Evolutionary conservation across 2,888 invertebrate species (phyloP).

Genomic region (Rhodophaea formosa): DNA sequence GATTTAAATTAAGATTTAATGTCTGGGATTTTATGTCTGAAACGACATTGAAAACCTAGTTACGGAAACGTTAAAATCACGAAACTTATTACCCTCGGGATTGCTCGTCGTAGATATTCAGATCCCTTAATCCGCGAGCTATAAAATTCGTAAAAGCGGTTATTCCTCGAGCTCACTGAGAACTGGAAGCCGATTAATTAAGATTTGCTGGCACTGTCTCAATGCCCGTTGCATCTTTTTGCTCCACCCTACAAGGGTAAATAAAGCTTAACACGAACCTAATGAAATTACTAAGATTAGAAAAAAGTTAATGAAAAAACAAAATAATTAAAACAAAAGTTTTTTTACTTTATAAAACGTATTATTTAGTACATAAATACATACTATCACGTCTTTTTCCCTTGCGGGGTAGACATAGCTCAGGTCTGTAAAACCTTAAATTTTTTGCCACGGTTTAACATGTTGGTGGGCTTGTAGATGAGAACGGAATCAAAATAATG

Average conservation of each 20-base stretch:
- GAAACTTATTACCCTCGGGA: slow-evolving; percentile 12
- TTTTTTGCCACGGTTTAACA: too few relatives aligned
- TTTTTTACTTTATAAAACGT: too few relatives aligned
- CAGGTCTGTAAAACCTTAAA: too few relatives aligned
- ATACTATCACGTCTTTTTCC: too few relatives aligned
- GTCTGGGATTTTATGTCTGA: neutral
- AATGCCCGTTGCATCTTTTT: neutral
- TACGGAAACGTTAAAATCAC: slow-evolving; percentile 13
- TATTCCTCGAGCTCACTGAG: slow-evolving; percentile 35
- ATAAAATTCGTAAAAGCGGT: slow-evolving; percentile 34
- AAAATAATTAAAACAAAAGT: too few relatives aligned
- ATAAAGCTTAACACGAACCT: too few relatives aligned
- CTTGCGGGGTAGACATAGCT: too few relatives aligned
- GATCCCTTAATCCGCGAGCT: slow-evolving; percentile 37
- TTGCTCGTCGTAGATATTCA: slow-evolving; percentile 29
- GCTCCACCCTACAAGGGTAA: neutral
- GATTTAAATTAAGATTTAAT: slow-evolving; percentile 10
- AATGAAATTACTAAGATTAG: too few relatives aligned
- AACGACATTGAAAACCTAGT: slow-evolving; percentile 10
- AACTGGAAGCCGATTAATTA: slow-evolving; percentile 38
- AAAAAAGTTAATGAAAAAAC: too few relatives aligned
- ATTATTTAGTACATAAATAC: too few relatives aligned
- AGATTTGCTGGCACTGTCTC: slow-evolving; percentile 27
- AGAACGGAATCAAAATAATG: too few relatives aligned
- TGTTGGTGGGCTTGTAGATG: too few relatives aligned